Evolutionary conservation across 1,140 invertebrate species (phyloP), one percentile per base, ranked within the genome.

Genomic region (Pseudomyrmex gracilis): DNA sequence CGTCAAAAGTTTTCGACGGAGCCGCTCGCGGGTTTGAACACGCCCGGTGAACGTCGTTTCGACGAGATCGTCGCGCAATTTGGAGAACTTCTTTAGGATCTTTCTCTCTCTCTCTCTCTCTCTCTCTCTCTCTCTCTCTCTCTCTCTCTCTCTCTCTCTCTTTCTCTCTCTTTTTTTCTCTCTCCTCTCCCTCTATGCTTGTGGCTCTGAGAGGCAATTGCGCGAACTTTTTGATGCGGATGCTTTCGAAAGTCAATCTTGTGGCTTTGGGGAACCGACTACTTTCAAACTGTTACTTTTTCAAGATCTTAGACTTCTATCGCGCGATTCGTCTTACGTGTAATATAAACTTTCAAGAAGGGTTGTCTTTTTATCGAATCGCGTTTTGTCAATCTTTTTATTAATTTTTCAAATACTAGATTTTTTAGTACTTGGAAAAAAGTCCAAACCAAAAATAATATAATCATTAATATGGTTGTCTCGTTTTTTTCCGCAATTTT

Each of bases 1-100:
- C 83, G 85, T 91, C 82, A 89, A 87, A 90, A 68, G 84, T 91
- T 91, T 82, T 49, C 83, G 64, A 61, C 68, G 58, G 20, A 12
- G 58, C 58, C 43, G 71, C 58, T 82, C 78, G 49, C 58, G 71
- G 86, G 17, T 55, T 22, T 55, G 76, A 78, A 88, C 84, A 89
- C 60, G 84, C 73, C 58, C 45, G 55, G 53, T 22, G 70, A 76
- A 67, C 73, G 78, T 86, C 87, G 86, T 88, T 88, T 68, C 74
- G 47, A 24, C 63, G 80, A 55, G 87, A 89, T 89, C 74, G 87
- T 88, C 76, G 85, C 58, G 89, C 89, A 90, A 90, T 90, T 90
- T 87, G 83, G 83, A 2, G 61, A 84, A 87, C 78, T 86, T 87
- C 80, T 89, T 89, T 66, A 78, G 84, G 87, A 89, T 89, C 85